A percentile compares a stretch with the other conserved stretches of the same genome.
These are phyloP conservation scores for Chaetodon trifascialis DNA, from an alignment of 2,113 vertebrate genomes.

Conservation along the genomic window DNA sequence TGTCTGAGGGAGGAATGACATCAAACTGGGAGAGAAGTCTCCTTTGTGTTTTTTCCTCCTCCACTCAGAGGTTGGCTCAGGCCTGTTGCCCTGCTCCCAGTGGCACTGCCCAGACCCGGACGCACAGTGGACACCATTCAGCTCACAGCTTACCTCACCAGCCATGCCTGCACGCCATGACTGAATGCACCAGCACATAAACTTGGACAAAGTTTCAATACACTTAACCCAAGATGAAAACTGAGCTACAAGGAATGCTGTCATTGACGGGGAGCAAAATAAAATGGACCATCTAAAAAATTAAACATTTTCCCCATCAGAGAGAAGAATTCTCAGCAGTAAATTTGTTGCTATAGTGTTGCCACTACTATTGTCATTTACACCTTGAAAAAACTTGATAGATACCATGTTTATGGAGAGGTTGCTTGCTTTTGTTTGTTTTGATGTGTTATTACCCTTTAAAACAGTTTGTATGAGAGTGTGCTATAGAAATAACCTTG, in stretches of 20 bases:
- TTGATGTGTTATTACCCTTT: too few species aligned
- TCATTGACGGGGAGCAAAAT: neutral
- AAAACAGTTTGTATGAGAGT: neutral
- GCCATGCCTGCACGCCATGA: conserved; percentile 26
- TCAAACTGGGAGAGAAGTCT: conserved; percentile 50
- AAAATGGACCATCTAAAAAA: neutral
- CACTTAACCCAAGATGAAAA: neutral
- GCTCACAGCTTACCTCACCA: conserved; percentile 66
- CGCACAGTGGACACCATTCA: conserved; percentile 79
- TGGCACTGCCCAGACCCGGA: conserved; percentile 69
- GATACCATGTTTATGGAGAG: too few species aligned
- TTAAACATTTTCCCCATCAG: neutral
- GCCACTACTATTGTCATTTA: neutral
- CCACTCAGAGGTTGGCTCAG: conserved; percentile 44
- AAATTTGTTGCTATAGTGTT: too few species aligned
- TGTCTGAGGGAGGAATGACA: conserved; percentile 47
- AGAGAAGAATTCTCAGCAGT: neutral
- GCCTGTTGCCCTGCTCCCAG: conserved; percentile 52
- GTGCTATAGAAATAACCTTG: neutral
- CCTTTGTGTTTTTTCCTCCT: conserved; percentile 46
- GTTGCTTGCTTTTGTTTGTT: too few species aligned
- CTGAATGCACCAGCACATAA: conserved; percentile 2
- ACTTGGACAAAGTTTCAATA: neutral
- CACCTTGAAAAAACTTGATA: neutral
- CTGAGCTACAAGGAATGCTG: neutral